Evolutionary conservation across 2,797 vertebrate species (phyloP).

Genomic region (Aldrovandia affinis): DNA sequence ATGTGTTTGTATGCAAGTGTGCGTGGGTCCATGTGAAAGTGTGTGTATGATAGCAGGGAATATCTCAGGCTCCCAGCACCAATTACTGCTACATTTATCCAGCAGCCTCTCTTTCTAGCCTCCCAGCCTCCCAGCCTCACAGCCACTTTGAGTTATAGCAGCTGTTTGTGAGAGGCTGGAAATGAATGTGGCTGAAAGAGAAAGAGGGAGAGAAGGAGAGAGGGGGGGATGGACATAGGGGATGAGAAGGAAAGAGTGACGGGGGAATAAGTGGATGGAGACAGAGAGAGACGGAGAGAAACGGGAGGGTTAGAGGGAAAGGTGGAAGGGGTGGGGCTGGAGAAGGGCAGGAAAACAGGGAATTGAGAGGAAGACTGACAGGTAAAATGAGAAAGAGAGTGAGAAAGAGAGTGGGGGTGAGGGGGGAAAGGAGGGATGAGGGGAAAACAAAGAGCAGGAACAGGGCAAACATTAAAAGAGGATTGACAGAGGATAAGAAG

Average conservation of each 20-base stretch:
- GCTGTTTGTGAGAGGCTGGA: constrained; percentile 43
- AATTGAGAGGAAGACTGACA: not conserved
- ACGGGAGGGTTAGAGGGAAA: constrained; percentile 14
- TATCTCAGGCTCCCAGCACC: constrained; percentile 34
- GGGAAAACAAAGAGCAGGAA: constrained; percentile 34
- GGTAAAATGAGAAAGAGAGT: not conserved
- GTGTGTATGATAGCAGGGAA: constrained; percentile 27
- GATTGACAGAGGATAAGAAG: constrained; percentile 57
- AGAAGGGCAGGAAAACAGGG: not conserved
- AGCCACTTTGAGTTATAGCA: constrained; percentile 47
- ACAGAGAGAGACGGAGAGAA: not conserved
- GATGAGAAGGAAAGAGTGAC: not conserved
- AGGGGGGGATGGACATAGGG: not conserved
- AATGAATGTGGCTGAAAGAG: constrained; percentile 45
- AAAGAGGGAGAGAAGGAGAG: not conserved
- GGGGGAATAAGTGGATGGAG: not conserved
- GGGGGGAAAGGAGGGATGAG: constrained; percentile 28
- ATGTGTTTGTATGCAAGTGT: constrained; percentile 6
- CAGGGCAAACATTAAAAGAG: constrained; percentile 41
- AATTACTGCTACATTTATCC: constrained; percentile 52
- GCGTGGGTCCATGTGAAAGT: not conserved
- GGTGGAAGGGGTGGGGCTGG: constrained; percentile 34
- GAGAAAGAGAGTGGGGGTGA: constrained; percentile 22
- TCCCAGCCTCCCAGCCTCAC: not conserved
- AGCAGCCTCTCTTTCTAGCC: constrained; percentile 30